Percentiles rank a stretch among this genome's conserved stretches.
Evolutionary conservation across 2,113 vertebrate species (phyloP).

Genomic region (Marmota monax): DNA sequence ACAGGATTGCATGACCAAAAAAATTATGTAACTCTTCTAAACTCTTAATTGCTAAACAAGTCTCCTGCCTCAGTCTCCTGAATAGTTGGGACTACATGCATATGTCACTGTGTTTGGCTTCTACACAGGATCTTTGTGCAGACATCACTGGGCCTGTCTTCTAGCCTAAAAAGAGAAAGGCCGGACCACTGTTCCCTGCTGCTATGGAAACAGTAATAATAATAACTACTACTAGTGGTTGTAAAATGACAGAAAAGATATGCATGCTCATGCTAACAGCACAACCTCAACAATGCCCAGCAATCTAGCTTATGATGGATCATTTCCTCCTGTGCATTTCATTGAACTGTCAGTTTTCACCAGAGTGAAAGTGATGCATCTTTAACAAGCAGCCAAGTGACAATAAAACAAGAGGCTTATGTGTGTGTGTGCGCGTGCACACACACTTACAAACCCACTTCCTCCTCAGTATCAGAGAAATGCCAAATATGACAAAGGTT

Average conservation of each 20-base stretch:
- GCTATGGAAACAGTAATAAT: neutral
- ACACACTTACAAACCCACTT: neutral
- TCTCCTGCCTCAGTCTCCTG: neutral
- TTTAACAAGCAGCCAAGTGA: constrained; percentile 2
- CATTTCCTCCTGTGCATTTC: neutral
- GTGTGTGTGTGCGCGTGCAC: too few relatives aligned
- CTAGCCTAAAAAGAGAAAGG: neutral
- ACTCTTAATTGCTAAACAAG: neutral
- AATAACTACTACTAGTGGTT: neutral
- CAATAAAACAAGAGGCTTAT: neutral
- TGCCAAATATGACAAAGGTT: neutral
- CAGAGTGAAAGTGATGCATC: neutral
- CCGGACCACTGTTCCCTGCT: neutral
- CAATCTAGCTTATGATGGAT: neutral
- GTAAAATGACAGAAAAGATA: constrained; percentile 18
- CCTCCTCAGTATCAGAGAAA: neutral
- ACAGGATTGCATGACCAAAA: too few relatives aligned
- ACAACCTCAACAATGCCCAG: neutral
- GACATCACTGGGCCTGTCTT: neutral
- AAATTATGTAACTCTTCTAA: too few relatives aligned
- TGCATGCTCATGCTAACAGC: neutral
- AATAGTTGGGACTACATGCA: neutral
- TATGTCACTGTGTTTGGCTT: neutral
- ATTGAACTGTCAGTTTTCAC: neutral
- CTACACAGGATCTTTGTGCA: neutral